These are phyloP conservation scores for Dryobotodes eremita DNA, from an alignment of 2,888 invertebrate species.

Conservation along the genomic window DNA sequence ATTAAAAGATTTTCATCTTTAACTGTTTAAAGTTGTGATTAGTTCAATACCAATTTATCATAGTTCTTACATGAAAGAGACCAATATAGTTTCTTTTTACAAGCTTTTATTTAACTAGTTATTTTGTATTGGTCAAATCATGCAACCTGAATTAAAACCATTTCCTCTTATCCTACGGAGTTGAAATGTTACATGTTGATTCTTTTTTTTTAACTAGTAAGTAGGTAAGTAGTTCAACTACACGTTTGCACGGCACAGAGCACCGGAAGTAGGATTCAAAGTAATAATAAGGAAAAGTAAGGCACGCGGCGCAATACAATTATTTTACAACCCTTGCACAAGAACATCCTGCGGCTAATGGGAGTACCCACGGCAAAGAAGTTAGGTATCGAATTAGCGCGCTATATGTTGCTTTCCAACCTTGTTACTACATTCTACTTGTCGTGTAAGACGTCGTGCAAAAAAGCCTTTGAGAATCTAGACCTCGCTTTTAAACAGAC, in stretches of 20 bases:
- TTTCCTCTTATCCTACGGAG: too few relatives aligned
- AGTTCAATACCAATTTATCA: background rate
- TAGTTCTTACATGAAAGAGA: background rate
- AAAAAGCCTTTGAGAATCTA: constrained; percentile 21
- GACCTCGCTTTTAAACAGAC: constrained; percentile 14
- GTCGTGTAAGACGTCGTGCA: too few relatives aligned
- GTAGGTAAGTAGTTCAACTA: background rate
- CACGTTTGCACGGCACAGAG: background rate
- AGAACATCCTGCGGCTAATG: constrained; percentile 5
- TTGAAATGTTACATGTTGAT: too few relatives aligned
- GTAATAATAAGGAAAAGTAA: background rate
- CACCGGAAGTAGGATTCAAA: background rate
- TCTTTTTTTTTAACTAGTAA: background rate
- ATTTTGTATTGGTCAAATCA: too few relatives aligned
- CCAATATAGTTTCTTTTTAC: background rate
- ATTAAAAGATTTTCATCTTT: background rate
- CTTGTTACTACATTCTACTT: constrained; percentile 17
- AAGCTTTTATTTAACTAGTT: too few relatives aligned
- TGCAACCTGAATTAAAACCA: too few relatives aligned
- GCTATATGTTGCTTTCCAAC: background rate
- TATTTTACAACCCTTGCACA: constrained; percentile 13
- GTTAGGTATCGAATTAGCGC: constrained; percentile 30
- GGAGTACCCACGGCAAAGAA: constrained; percentile 21
- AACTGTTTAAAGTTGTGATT: background rate
- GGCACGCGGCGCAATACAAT: constrained; percentile 7